A percentile compares a stretch with the other conserved stretches of the same genome.
Conservation (phyloP, 2,113 vertebrate species). For the Phalacrocorax aristotelis region DNA sequence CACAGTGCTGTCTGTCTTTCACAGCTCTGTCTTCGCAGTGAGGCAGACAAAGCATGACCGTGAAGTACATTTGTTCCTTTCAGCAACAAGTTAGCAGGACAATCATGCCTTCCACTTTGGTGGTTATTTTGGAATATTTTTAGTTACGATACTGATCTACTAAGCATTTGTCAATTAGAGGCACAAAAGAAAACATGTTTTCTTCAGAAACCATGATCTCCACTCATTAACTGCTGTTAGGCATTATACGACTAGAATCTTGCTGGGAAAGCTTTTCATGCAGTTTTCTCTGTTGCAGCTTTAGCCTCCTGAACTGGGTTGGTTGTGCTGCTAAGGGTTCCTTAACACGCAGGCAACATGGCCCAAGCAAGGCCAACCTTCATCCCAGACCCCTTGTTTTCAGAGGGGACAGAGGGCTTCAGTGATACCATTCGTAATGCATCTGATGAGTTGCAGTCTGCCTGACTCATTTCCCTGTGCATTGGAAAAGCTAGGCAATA, state of each 20-base stretch:
- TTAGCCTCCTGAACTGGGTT: background rate
- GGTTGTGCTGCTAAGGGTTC: background rate
- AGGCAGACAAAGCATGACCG: background rate
- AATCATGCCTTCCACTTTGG: background rate
- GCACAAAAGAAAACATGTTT: background rate
- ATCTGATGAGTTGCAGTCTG: background rate
- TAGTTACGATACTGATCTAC: background rate
- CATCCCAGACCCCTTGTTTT: background rate
- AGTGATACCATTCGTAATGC: background rate
- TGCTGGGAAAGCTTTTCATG: background rate
- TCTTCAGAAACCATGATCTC: background rate
- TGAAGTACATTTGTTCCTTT: background rate
- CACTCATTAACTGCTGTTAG: background rate
- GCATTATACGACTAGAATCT: background rate
- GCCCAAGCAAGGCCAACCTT: background rate
- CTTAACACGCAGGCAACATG: background rate
- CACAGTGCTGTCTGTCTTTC: rapidly evolving
- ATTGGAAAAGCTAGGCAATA: background rate
- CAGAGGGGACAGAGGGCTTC: background rate
- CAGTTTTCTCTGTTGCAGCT: background rate
- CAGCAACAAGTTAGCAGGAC: background rate
- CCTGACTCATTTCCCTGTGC: background rate
- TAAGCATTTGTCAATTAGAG: background rate
- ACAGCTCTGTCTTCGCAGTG: background rate
- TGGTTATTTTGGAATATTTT: background rate